phyloP scores from a whole-genome alignment of 2,888 invertebrate genomes.

The Cylindroiulus punctatus region DNA sequence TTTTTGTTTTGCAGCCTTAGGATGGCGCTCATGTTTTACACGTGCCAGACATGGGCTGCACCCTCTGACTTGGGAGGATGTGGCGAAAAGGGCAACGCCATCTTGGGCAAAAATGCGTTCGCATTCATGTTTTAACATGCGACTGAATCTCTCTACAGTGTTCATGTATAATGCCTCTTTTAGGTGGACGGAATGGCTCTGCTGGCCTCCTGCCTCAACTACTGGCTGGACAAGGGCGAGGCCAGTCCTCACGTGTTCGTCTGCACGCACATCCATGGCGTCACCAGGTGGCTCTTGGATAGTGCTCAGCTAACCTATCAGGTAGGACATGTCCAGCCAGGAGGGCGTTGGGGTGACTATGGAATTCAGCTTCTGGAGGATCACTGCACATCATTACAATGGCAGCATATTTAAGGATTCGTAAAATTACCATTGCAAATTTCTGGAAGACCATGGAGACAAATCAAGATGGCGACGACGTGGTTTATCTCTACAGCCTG shows the following conservation, averaged over 20 bases:
- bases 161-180: constrained; percentile 62
- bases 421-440: neutral
- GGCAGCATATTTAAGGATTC: constrained; percentile 48
- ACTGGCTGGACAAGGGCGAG: constrained; percentile 72
- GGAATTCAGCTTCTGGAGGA: constrained; percentile 56
- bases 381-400: constrained; percentile 22
- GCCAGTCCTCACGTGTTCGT: constrained; percentile 79
- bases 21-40: neutral
- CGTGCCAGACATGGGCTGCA: too few species aligned
- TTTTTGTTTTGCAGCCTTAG: neutral
- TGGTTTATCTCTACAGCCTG: constrained; percentile 77
- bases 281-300: constrained; percentile 72
- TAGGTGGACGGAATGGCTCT: constrained; percentile 80
- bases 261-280: constrained; percentile 80
- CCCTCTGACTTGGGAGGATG: too few species aligned
- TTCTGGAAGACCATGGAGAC: constrained; percentile 72
- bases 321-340: constrained; percentile 65
- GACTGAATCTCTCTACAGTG: too few species aligned
- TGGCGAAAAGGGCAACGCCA: too few species aligned
- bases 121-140: too few species aligned
- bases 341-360: constrained; percentile 31
- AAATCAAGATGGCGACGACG: constrained; percentile 70
- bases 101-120: too few species aligned
- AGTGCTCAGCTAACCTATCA: constrained; percentile 70
- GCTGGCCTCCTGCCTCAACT: constrained; percentile 75